These are phyloP conservation scores for Oreortyx pictus DNA, from an alignment of 2,797 vertebrate species.

Conservation along the genomic window DNA sequence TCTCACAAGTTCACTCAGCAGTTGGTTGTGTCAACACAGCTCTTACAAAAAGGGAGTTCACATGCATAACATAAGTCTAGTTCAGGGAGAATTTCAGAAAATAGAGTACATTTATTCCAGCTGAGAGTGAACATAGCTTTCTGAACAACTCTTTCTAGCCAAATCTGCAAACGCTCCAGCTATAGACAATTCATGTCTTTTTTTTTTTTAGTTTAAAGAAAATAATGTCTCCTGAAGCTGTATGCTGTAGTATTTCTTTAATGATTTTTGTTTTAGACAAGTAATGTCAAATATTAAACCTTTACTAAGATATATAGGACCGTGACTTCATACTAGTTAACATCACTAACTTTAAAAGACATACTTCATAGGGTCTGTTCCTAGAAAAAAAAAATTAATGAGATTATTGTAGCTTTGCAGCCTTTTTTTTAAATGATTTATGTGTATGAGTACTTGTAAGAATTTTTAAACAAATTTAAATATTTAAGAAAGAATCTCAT, in stretches of 20 bases:
- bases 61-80: slow-evolving; percentile 54
- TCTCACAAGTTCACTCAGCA: slow-evolving; percentile 76
- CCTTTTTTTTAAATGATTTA: neutral
- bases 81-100: slow-evolving; percentile 55
- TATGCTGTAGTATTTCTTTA: neutral
- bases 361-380: neutral
- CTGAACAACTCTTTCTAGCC: neutral
- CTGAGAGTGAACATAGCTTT: slow-evolving; percentile 34
- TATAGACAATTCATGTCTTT: neutral
- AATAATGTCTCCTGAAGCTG: neutral
- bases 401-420: neutral
- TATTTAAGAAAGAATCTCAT: neutral
- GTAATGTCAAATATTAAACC: neutral
- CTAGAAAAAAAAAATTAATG: neutral
- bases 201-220: neutral
- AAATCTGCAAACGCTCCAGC: neutral
- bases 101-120: slow-evolving; percentile 16
- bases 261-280: slow-evolving; percentile 1
- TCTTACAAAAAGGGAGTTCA: slow-evolving; percentile 71
- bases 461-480: neutral
- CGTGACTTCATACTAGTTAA: neutral
- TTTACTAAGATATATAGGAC: neutral
- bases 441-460: neutral
- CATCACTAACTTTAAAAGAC: neutral
- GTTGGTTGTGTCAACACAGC: slow-evolving; percentile 79